phyloP scores from a whole-genome alignment of 2,888 invertebrate genomes.

The Girardia tigrina region DNA sequence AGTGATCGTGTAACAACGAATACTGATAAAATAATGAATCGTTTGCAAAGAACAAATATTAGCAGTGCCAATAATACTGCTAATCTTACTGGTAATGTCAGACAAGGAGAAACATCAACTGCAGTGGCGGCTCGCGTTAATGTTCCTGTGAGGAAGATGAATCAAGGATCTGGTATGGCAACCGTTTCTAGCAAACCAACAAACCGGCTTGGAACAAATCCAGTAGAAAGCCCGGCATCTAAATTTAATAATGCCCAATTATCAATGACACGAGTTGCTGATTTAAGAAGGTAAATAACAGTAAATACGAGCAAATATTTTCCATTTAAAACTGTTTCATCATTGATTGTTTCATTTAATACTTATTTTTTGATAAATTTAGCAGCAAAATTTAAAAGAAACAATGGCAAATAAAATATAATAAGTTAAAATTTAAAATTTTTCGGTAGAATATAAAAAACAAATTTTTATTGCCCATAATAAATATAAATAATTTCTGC shows the following conservation, averaged over 20 bases:
- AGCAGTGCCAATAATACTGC: background rate
- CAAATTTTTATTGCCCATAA: too few relatives aligned
- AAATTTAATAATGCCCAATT: background rate
- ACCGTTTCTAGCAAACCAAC: background rate
- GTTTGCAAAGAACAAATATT: background rate
- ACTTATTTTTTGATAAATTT: too few relatives aligned
- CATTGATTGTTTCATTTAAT: too few relatives aligned
- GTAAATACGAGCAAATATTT: too few relatives aligned
- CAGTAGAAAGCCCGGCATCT: background rate
- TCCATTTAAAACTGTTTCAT: too few relatives aligned
- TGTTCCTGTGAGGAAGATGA: background rate
- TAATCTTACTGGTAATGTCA: background rate
- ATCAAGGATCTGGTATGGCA: background rate
- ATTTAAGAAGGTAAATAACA: slow-evolving; percentile 23
- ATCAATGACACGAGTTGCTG: background rate
- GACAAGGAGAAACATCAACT: slow-evolving; percentile 8
- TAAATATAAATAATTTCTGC: too few relatives aligned
- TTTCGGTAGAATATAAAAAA: too few relatives aligned
- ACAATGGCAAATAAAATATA: too few relatives aligned
- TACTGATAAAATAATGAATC: background rate
- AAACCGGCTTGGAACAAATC: background rate
- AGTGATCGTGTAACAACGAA: background rate
- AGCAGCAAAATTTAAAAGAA: too few relatives aligned
- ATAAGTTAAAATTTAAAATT: too few relatives aligned
- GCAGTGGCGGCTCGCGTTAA: slow-evolving; percentile 2